Evolutionary conservation across 2,888 invertebrate species (phyloP).

Genomic region (Brenthis hecate): DNA sequence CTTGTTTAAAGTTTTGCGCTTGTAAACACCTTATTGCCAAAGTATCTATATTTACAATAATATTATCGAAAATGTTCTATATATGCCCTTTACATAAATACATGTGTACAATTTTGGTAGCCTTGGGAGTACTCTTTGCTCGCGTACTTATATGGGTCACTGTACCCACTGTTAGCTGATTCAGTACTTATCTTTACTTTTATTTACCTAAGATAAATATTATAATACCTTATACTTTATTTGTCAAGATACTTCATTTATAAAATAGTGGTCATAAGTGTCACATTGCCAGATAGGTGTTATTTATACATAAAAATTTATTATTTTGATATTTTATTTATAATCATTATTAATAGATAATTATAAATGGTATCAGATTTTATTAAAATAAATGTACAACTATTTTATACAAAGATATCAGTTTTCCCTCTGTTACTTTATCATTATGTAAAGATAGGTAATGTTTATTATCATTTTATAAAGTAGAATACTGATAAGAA

Average conservation of each 20-base stretch:
- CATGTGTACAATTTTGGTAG: constrained; percentile 23
- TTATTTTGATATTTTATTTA: too few species aligned
- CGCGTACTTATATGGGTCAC: constrained; percentile 25
- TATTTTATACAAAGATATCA: too few species aligned
- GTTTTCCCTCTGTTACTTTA: too few species aligned
- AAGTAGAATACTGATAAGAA: too few species aligned
- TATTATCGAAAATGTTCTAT: neutral
- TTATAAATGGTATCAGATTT: too few species aligned
- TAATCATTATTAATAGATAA: too few species aligned
- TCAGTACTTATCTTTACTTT: constrained; percentile 12
- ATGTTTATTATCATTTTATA: too few species aligned
- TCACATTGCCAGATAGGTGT: too few species aligned
- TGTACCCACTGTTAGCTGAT: constrained; percentile 16
- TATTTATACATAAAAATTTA: too few species aligned
- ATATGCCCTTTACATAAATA: constrained; percentile 16
- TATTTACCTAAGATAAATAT: constrained; percentile 22
- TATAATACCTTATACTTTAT: constrained; percentile 14
- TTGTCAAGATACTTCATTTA: constrained; percentile 23
- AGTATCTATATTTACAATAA: neutral
- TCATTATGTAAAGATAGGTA: too few species aligned
- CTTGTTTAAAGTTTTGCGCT: neutral
- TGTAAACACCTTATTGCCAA: neutral
- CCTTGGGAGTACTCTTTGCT: constrained; percentile 29
- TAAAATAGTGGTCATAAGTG: constrained; percentile 1
- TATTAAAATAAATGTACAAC: too few species aligned